Conservation (phyloP, 2,888 invertebrate species). For the Vanessa cardui region DNA sequence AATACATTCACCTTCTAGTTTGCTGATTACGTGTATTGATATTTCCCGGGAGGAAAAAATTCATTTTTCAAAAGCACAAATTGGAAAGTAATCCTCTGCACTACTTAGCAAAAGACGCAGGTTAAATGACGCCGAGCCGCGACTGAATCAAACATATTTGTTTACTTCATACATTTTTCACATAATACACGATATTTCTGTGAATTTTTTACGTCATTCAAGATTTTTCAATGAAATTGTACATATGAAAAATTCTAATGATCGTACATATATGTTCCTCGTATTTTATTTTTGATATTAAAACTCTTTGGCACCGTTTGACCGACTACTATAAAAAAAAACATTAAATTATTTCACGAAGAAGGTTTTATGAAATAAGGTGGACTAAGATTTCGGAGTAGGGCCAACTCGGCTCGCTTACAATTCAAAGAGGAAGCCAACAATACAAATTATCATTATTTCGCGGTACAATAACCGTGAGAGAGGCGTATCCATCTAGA, state of each 20-base stretch:
- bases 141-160: constrained; percentile 27
- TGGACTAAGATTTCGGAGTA: no score
- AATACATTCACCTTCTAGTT: background rate
- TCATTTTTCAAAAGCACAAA: constrained; percentile 28
- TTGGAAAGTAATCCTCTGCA: constrained; percentile 32
- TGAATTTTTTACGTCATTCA: constrained; percentile 25
- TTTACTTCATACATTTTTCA: constrained; percentile 26
- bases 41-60: constrained; percentile 23
- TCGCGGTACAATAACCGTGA: no score
- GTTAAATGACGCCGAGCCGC: constrained; percentile 24
- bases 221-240: constrained; percentile 18
- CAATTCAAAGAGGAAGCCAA: no score
- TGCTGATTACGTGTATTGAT: constrained; percentile 27
- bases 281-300: no score
- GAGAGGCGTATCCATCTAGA: no score
- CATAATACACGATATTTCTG: constrained; percentile 22
- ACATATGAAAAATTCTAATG: constrained; percentile 12
- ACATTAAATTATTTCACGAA: no score
- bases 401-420: no score
- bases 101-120: constrained; percentile 22
- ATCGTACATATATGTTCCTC: background rate
- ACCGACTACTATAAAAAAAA: no score
- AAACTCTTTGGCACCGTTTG: no score
- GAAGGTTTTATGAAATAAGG: no score
- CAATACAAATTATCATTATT: no score